These are phyloP conservation scores for Raphicerus campestris DNA, from an alignment of 2,113 vertebrate genomes.

Conservation along the genomic window DNA sequence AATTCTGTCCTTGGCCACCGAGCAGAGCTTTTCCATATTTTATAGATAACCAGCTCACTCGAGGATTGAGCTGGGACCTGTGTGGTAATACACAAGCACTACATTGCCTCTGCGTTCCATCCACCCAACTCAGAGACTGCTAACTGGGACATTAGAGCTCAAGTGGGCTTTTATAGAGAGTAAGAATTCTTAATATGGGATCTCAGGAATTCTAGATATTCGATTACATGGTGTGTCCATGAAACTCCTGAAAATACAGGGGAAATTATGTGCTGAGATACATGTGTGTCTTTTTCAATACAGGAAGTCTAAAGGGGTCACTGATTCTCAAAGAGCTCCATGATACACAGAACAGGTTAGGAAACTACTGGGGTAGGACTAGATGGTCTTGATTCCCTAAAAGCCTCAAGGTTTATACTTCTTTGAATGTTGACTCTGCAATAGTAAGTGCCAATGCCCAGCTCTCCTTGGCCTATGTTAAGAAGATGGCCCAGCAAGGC, in stretches of 20 bases:
- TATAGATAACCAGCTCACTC: not conserved
- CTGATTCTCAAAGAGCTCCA: not conserved
- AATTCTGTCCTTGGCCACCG: fast-evolving
- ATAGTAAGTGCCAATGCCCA: not conserved
- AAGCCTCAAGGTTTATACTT: not conserved
- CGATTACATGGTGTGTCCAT: not conserved
- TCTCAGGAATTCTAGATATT: not conserved
- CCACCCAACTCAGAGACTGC: not conserved
- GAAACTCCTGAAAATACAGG: not conserved
- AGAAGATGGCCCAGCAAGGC: fast-evolving
- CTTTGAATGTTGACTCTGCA: not conserved
- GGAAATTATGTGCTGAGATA: not conserved
- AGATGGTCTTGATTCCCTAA: not conserved
- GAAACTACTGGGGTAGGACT: not conserved
- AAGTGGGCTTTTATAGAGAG: not conserved
- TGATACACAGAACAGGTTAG: not conserved
- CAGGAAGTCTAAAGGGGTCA: not conserved
- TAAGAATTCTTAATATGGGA: not conserved
- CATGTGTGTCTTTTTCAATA: not conserved
- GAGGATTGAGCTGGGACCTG: not conserved
- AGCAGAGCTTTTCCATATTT: not conserved
- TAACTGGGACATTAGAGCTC: not conserved
- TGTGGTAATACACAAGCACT: not conserved
- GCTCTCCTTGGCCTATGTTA: not conserved
- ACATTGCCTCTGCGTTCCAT: not conserved